Evolutionary conservation across 2,888 invertebrate species (phyloP).

Genomic region (Lacanobia wlatinum): DNA sequence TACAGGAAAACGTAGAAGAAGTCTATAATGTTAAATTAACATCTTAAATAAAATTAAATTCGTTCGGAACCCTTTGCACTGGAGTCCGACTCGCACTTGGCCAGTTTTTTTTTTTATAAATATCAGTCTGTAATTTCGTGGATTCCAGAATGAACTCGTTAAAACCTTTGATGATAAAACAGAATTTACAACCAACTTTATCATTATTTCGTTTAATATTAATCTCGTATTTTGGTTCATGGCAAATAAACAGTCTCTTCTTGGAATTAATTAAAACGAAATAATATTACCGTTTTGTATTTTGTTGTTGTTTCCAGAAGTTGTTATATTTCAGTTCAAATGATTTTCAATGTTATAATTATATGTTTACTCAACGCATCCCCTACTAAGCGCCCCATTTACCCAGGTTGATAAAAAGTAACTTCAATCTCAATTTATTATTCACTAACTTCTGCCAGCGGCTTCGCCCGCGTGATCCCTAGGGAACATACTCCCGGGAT

Average conservation of each 20-base stretch:
- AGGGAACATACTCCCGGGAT: too few relatives aligned
- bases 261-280: background rate
- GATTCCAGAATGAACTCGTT: background rate
- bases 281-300: background rate
- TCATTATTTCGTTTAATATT: background rate
- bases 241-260: background rate
- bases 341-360: too few relatives aligned
- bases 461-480: too few relatives aligned
- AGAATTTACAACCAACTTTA: too few relatives aligned
- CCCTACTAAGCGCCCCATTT: background rate
- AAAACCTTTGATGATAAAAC: background rate
- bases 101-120: conserved; percentile 1
- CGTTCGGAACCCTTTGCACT: too few relatives aligned
- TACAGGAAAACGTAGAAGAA: too few relatives aligned
- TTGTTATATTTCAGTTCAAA: background rate
- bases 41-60: too few relatives aligned
- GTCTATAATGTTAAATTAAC: too few relatives aligned
- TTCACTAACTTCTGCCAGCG: too few relatives aligned
- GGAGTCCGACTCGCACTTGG: too few relatives aligned
- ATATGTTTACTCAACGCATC: too few relatives aligned
- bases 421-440: background rate
- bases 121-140: background rate
- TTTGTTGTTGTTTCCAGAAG: background rate
- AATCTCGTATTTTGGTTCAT: background rate
- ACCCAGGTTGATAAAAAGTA: background rate